A percentile compares a stretch with the other conserved stretches of the same genome.
phyloP scores from a whole-genome alignment of 2,888 invertebrate genomes.

The Leucophenga maculata region DNA sequence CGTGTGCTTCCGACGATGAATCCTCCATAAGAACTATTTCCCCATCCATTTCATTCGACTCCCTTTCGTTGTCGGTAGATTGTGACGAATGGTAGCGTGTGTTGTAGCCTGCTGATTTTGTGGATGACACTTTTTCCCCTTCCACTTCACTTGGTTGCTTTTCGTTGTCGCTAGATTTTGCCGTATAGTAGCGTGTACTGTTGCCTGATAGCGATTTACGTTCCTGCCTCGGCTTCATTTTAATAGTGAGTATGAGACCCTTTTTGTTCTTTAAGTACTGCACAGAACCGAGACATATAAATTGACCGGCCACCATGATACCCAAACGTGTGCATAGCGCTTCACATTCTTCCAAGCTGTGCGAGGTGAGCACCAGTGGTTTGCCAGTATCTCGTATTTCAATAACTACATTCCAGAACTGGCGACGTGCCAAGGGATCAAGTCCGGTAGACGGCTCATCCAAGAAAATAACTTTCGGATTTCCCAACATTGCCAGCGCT shows the following conservation, averaged over 20 bases:
- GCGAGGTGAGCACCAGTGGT: conserved; percentile 84
- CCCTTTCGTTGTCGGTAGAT: too few relatives aligned
- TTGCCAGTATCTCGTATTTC: conserved; percentile 78
- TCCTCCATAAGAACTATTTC: too few relatives aligned
- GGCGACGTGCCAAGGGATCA: conserved; percentile 74
- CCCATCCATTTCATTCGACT: too few relatives aligned
- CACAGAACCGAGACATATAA: conserved; percentile 80
- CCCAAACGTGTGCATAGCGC: conserved; percentile 83
- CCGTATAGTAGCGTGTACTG: too few relatives aligned
- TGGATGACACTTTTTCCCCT: too few relatives aligned
- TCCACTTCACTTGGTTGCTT: too few relatives aligned
- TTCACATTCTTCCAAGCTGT: conserved; percentile 88
- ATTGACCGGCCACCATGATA: conserved; percentile 83
- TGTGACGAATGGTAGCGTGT: too few relatives aligned
- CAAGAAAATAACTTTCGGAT: conserved; percentile 78
- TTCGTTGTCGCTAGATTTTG: too few relatives aligned
- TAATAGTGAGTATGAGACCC: conserved; percentile 68
- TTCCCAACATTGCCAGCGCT: conserved; percentile 78
- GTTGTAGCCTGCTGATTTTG: too few relatives aligned
- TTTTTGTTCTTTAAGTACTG: conserved; percentile 81
- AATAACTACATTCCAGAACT: conserved; percentile 82
- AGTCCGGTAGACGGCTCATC: conserved; percentile 77
- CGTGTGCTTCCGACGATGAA: too few relatives aligned
- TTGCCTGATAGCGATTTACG: too few relatives aligned
- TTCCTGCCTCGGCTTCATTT: background rate